phyloP scores from a whole-genome alignment of 2,113 vertebrate genomes.

The Erythrocercus mccallii region DNA sequence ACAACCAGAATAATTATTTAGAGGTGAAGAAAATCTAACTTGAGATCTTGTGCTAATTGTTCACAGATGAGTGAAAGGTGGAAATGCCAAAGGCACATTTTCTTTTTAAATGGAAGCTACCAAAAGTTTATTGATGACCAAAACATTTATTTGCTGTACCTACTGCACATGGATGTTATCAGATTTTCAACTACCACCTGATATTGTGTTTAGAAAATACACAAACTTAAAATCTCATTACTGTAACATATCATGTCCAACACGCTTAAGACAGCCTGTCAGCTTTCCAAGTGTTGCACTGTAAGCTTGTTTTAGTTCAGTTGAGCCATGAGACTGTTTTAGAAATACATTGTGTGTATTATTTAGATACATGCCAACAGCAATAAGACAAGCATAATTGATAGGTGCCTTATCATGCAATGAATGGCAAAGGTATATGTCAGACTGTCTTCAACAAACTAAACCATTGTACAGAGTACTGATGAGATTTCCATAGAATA shows the following conservation, averaged over 20 bases:
- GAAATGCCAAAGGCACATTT: background rate
- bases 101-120: background rate
- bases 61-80: background rate
- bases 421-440: background rate
- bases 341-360: background rate
- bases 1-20: background rate
- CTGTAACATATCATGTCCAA: background rate
- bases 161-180: background rate
- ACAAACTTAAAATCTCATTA: background rate
- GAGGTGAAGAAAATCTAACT: background rate
- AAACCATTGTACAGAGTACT: background rate
- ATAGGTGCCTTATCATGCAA: background rate
- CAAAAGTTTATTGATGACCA: background rate
- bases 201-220: background rate
- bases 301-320: background rate
- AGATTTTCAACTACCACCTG: background rate
- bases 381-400: background rate
- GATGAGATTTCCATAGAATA: background rate
- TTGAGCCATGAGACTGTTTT: background rate
- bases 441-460: background rate
- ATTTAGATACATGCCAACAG: background rate
- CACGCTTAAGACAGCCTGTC: background rate
- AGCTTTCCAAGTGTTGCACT: background rate
- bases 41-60: background rate
- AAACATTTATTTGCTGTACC: background rate